Percentiles rank a stretch among this genome's conserved stretches.
phyloP scores from a whole-genome alignment of 2,888 invertebrate species.

The Perithous albicinctus region DNA sequence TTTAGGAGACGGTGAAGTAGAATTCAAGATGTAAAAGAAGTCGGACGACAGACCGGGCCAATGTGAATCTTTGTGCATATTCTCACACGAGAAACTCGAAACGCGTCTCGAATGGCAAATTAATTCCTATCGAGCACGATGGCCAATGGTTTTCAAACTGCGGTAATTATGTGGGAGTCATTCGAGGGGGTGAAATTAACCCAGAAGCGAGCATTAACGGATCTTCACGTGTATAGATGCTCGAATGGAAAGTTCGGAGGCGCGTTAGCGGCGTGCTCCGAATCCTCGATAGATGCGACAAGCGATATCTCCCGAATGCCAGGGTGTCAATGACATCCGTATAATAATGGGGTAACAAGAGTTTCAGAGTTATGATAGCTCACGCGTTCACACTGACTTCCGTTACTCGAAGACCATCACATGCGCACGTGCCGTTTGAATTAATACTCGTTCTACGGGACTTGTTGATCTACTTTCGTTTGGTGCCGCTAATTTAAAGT shows the following conservation, averaged over 20 bases:
- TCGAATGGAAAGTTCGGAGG: constrained; percentile 65
- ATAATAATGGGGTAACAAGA: constrained; percentile 47
- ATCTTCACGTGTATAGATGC: constrained; percentile 60
- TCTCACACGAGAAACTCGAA: constrained; percentile 58
- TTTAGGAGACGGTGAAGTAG: constrained; percentile 30
- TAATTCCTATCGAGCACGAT: constrained; percentile 47
- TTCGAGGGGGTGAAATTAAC: constrained; percentile 73
- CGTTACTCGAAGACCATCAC: constrained; percentile 60
- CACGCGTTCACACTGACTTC: constrained; percentile 56
- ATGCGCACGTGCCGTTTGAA: constrained; percentile 58
- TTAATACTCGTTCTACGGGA: constrained; percentile 51
- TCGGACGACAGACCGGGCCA: constrained; percentile 26
- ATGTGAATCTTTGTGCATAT: constrained; percentile 45
- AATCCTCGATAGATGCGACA: constrained; percentile 46
- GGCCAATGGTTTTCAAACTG: constrained; percentile 11
- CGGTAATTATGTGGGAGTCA: constrained; percentile 58
- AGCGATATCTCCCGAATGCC: constrained; percentile 12
- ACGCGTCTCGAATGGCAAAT: constrained; percentile 62
- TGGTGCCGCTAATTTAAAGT: constrained; percentile 33
- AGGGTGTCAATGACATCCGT: constrained; percentile 28
- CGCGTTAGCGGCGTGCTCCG: constrained; percentile 64
- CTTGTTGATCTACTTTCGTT: constrained; percentile 64
- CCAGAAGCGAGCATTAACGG: constrained; percentile 73
- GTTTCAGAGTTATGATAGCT: constrained; percentile 32
- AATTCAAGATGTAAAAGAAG: constrained; percentile 54